A percentile compares a stretch with the other conserved stretches of the same genome.
Conservation (phyloP, 2,888 invertebrate genomes). For the Boloria euphrosyne region DNA sequence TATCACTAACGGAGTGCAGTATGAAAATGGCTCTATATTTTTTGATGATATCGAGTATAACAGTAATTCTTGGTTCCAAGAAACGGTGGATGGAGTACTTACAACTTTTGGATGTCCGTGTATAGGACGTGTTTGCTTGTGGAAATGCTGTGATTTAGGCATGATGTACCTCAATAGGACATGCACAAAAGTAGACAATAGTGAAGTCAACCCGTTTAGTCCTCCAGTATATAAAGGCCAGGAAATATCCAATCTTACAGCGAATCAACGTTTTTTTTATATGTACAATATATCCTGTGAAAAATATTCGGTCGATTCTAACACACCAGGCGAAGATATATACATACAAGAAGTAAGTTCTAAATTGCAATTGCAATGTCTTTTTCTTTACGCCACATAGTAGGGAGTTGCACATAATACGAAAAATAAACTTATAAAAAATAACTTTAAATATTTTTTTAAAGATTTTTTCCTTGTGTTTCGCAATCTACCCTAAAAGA, state of each 20-base stretch:
- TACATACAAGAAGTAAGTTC: constrained; percentile 67
- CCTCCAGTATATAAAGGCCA: constrained; percentile 62
- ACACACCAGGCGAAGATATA: constrained; percentile 48
- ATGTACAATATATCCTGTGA: constrained; percentile 57
- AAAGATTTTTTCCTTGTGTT: too few species aligned
- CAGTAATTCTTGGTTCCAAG: constrained; percentile 58
- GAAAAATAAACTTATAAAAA: too few species aligned
- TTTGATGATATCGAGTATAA: constrained; percentile 59
- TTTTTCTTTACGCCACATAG: not conserved
- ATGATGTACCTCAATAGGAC: constrained; percentile 51
- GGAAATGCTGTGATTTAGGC: constrained; percentile 62
- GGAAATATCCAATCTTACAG: constrained; percentile 47
- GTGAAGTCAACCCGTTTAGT: constrained; percentile 59
- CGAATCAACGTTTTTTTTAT: constrained; percentile 62
- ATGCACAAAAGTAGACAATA: constrained; percentile 51
- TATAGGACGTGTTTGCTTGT: constrained; percentile 61
- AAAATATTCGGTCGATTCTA: constrained; percentile 61
- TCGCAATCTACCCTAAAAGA: too few species aligned
- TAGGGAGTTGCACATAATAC: too few species aligned
- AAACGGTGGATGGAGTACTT: constrained; percentile 48
- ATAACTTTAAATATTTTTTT: too few species aligned
- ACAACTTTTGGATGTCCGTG: constrained; percentile 66
- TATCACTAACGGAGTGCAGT: constrained; percentile 56
- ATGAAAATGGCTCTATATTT: constrained; percentile 59
- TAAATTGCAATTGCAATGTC: not conserved